Percentiles rank a stretch among this genome's conserved stretches.
phyloP scores from a whole-genome alignment of 2,888 invertebrate genomes.

The Tillus elongatus region DNA sequence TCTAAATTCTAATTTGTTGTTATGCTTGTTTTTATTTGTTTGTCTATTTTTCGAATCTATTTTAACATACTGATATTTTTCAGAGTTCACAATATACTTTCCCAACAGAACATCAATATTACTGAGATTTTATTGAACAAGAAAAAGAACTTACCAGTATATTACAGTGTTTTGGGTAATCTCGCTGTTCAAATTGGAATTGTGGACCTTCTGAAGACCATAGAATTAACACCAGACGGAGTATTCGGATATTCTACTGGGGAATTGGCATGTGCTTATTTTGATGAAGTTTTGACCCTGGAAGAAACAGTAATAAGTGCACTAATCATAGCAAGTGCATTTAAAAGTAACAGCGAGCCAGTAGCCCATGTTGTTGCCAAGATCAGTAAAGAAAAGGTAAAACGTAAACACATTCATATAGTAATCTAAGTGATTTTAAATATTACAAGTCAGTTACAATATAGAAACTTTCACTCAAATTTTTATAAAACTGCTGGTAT shows the following conservation, averaged over 20 bases:
- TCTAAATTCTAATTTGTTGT: too few species aligned
- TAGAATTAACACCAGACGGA: slow-evolving; percentile 34
- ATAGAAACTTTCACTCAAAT: too few species aligned
- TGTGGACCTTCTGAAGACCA: slow-evolving; percentile 43
- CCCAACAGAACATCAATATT: not conserved
- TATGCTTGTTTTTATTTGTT: too few species aligned
- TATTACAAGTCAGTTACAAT: too few species aligned
- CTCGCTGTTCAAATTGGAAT: slow-evolving; percentile 50
- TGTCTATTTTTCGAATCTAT: too few species aligned
- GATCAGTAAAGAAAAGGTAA: not conserved
- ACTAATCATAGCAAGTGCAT: not conserved
- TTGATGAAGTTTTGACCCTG: slow-evolving; percentile 11
- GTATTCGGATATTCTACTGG: slow-evolving; percentile 20
- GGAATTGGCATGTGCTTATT: slow-evolving; percentile 15
- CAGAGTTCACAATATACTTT: not conserved
- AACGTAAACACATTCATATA: too few species aligned
- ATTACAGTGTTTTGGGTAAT: slow-evolving; percentile 3
- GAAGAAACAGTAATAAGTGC: slow-evolving; percentile 12
- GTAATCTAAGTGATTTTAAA: too few species aligned
- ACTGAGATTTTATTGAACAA: not conserved
- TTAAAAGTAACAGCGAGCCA: not conserved
- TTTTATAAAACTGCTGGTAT: too few species aligned
- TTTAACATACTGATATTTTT: too few species aligned
- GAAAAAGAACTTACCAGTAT: not conserved
- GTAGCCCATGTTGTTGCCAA: not conserved